phyloP scores from a whole-genome alignment of 2,888 invertebrate species.

The Protodeltote pygarga region DNA sequence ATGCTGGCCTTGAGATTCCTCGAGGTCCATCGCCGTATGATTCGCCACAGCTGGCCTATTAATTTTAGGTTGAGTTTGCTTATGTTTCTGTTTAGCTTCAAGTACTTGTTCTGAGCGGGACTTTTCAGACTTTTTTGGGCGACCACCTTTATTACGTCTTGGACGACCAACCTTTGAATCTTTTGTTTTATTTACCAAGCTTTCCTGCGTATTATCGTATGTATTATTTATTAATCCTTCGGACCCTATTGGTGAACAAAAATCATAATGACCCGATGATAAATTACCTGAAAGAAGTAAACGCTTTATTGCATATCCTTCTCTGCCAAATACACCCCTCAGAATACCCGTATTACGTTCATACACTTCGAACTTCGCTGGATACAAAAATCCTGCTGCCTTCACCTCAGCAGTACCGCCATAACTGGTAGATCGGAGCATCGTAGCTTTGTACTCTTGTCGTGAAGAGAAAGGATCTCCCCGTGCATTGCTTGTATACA shows the following conservation, averaged over 20 bases:
- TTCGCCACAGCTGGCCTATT: too few species aligned
- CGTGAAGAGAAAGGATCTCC: constrained; percentile 32
- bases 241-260: background rate
- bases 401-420: constrained; percentile 28
- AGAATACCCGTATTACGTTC: constrained; percentile 21
- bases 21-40: too few species aligned
- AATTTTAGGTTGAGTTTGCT: too few species aligned
- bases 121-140: constrained; percentile 1
- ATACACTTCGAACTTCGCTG: constrained; percentile 21
- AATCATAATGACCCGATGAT: constrained; percentile 10
- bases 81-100: too few species aligned
- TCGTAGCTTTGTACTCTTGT: constrained; percentile 25
- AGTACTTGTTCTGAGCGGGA: too few species aligned
- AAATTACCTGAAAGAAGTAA: constrained; percentile 20
- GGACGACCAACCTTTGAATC: constrained; percentile 1
- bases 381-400: constrained; percentile 22
- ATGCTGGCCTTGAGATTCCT: too few species aligned
- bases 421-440: constrained; percentile 22
- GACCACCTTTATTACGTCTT: constrained; percentile 9
- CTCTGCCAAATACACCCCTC: constrained; percentile 16
- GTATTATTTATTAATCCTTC: background rate
- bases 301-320: constrained; percentile 18
- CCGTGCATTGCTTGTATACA: too few species aligned
- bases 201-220: too few species aligned
- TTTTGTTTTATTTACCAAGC: background rate